Conservation (phyloP, 1,140 invertebrate genomes). For the Thalassaphorura encarpata region DNA sequence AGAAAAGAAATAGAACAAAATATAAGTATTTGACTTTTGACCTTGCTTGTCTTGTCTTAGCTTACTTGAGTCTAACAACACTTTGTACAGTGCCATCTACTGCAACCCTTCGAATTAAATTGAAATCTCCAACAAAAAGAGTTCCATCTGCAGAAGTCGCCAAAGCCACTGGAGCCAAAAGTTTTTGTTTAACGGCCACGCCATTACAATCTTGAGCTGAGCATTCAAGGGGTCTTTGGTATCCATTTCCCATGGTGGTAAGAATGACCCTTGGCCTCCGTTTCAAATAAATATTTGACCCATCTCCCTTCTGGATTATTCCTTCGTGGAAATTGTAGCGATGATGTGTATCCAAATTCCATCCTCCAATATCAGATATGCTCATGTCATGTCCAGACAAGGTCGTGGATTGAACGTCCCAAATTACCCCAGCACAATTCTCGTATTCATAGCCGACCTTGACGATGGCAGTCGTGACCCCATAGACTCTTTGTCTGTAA, state of each 20-base stretch:
- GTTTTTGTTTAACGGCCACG: slow-evolving; percentile 62
- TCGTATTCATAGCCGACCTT: slow-evolving; percentile 93
- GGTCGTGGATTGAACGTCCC: slow-evolving; percentile 91
- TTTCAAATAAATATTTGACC: slow-evolving; percentile 89
- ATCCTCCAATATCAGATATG: slow-evolving; percentile 89
- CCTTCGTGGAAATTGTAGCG: slow-evolving; percentile 96
- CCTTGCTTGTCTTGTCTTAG: slow-evolving; percentile 29
- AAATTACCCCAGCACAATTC: slow-evolving; percentile 85
- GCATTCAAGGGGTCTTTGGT: slow-evolving; percentile 72
- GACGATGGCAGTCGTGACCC: slow-evolving; percentile 79
- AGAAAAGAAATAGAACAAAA: slow-evolving; percentile 38
- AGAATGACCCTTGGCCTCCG: slow-evolving; percentile 82
- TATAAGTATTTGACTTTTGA: background rate
- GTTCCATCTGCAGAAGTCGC: slow-evolving; percentile 85
- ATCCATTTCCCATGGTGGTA: slow-evolving; percentile 87
- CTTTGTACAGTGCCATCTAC: slow-evolving; percentile 79
- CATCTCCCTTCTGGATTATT: slow-evolving; percentile 94
- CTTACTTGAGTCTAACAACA: slow-evolving; percentile 80
- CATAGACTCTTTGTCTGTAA: slow-evolving; percentile 88
- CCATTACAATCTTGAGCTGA: slow-evolving; percentile 64
- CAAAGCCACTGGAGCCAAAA: slow-evolving; percentile 83
- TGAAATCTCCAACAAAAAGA: slow-evolving; percentile 91
- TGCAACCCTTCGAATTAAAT: slow-evolving; percentile 79
- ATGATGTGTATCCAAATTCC: slow-evolving; percentile 96
- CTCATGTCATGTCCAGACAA: slow-evolving; percentile 91